Evolutionary conservation across 2,797 vertebrate genomes (phyloP).

Genomic region (Emydoidea blandingii): DNA sequence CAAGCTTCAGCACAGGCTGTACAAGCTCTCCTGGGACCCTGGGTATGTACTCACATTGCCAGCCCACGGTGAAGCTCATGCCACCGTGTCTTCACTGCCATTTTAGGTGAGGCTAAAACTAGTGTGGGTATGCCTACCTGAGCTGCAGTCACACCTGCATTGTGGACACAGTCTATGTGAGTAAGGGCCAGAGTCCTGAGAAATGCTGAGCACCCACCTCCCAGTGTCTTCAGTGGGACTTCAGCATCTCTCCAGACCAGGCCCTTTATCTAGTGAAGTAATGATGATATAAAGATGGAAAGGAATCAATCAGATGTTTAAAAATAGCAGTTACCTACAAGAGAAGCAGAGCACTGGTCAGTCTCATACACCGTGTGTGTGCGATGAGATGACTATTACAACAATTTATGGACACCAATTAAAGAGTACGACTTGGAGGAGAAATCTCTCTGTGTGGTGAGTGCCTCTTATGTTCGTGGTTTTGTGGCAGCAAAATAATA

Average conservation of each 20-base stretch:
- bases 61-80: not conserved
- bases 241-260: not conserved
- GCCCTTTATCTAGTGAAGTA: not conserved
- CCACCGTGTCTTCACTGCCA: not conserved
- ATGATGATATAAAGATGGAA: not conserved
- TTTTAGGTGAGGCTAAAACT: not conserved
- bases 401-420: not conserved
- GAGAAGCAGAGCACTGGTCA: not conserved
- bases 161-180: too few relatives aligned
- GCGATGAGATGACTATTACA: not conserved
- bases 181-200: not conserved
- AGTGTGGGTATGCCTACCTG: not conserved
- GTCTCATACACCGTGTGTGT: not conserved
- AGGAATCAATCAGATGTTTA: not conserved
- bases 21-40: not conserved
- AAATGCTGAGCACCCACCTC: not conserved
- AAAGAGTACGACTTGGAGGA: not conserved
- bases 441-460: not conserved
- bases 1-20: not conserved
- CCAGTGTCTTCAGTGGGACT: not conserved
- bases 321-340: not conserved
- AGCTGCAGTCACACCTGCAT: not conserved
- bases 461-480: not conserved
- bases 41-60: not conserved
- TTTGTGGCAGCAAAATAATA: slow-evolving; percentile 43